A percentile compares a stretch with the other conserved stretches of the same genome.
Conservation (phyloP, 2,113 vertebrate species). For the Leucosticte australis region DNA sequence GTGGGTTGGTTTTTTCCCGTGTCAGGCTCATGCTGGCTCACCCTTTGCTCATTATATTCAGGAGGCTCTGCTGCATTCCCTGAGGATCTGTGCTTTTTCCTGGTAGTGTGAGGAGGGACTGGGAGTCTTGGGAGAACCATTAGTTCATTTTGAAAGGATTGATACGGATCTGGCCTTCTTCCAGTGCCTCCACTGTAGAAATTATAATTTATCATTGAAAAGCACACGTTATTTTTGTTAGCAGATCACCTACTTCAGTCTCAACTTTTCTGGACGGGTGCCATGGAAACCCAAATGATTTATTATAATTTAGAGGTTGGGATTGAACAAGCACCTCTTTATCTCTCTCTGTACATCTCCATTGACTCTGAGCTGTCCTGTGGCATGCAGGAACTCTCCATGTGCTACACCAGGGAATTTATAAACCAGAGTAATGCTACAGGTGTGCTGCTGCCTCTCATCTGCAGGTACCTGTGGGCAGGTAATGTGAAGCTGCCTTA, state of each 20-base stretch:
- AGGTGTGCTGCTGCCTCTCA: not conserved
- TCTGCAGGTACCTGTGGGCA: not conserved
- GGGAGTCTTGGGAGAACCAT: conserved; percentile 27
- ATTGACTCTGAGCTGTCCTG: not conserved
- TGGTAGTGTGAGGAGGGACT: conserved; percentile 9
- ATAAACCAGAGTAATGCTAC: not conserved
- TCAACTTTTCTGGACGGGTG: conserved; percentile 8
- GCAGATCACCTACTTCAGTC: not conserved
- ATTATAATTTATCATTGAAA: conserved; percentile 20
- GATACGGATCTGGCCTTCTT: conserved; percentile 27
- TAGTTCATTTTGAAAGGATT: conserved; percentile 42
- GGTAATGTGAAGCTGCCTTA: not conserved
- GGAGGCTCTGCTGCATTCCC: conserved; percentile 4
- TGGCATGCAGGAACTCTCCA: not conserved
- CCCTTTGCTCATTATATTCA: not conserved
- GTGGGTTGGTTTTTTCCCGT: not conserved
- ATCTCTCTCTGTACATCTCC: not conserved
- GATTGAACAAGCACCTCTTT: not conserved
- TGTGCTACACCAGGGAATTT: accelerated
- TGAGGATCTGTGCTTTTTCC: conserved; percentile 38
- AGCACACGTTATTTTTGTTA: conserved; percentile 15
- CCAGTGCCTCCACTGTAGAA: conserved; percentile 7
- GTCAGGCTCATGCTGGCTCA: not conserved
- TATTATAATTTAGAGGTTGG: not conserved
- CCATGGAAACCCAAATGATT: conserved; percentile 13